Conservation (phyloP, 2,113 vertebrate genomes). For the Limnothrissa miodon region DNA sequence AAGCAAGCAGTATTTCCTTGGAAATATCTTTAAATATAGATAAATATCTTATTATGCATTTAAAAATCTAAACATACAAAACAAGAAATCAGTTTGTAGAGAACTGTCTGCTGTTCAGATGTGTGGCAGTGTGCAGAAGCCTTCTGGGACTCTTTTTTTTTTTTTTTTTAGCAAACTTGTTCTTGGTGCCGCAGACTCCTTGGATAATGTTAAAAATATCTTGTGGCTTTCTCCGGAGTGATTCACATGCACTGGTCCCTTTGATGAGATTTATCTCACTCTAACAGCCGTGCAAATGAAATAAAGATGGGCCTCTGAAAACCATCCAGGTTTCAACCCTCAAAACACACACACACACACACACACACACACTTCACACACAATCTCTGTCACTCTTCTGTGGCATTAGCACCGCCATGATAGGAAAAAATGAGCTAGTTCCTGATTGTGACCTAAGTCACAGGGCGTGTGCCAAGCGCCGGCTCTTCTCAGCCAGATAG, state of each 20-base stretch:
- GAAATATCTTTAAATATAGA: neutral
- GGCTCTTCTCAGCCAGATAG: slow-evolving; percentile 39
- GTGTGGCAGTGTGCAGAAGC: neutral
- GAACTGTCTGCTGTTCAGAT: neutral
- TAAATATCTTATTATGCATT: neutral
- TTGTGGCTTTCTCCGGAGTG: slow-evolving; percentile 13
- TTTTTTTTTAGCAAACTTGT: neutral
- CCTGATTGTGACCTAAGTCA: slow-evolving; percentile 50
- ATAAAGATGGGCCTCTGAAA: slow-evolving; percentile 19
- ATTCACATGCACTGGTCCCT: slow-evolving; percentile 12
- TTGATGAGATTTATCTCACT: slow-evolving; percentile 18
- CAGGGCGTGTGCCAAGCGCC: slow-evolving; percentile 30
- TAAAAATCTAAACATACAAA: neutral
- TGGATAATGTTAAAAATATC: neutral
- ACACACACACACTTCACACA: neutral
- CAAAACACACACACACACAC: neutral
- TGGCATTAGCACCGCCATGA: neutral
- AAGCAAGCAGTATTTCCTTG: neutral
- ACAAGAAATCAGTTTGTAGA: neutral
- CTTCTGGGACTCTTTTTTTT: neutral
- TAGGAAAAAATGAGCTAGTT: slow-evolving; percentile 53
- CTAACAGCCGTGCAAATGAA: slow-evolving; percentile 23
- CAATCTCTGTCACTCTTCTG: slow-evolving; percentile 30
- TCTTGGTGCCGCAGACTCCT: neutral
- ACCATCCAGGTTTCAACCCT: neutral